Evolutionary conservation across 2,113 vertebrate genomes (phyloP).

Genomic region (Archocentrus centrarchus): DNA sequence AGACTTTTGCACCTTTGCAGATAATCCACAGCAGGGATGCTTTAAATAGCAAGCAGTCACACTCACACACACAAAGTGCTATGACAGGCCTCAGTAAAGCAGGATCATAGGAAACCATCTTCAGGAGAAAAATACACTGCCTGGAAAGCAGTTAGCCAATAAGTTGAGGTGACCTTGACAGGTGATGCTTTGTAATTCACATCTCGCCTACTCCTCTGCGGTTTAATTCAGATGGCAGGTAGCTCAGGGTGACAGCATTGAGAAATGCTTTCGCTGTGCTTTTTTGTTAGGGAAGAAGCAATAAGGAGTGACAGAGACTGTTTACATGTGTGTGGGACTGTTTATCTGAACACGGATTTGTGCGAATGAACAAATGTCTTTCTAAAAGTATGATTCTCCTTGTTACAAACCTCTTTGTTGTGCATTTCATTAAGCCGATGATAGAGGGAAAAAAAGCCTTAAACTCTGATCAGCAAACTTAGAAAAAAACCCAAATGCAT

Average conservation of each 20-base stretch:
- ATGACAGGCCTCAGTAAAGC: constrained; percentile 13
- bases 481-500: background rate
- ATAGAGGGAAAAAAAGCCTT: background rate
- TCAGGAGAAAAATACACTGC: constrained; percentile 7
- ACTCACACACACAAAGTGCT: background rate
- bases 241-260: constrained; percentile 11
- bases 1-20: background rate
- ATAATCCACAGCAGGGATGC: background rate
- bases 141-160: constrained; percentile 16
- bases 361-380: background rate
- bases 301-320: background rate
- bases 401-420: constrained; percentile 17
- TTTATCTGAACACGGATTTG: background rate
- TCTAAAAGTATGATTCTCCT: background rate
- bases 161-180: constrained; percentile 49
- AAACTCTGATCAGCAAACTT: background rate
- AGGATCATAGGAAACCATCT: background rate
- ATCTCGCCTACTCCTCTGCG: constrained; percentile 8
- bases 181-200: constrained; percentile 31
- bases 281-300: constrained; percentile 12
- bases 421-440: constrained; percentile 9
- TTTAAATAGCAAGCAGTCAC: constrained; percentile 20
- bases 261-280: background rate
- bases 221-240: constrained; percentile 18
- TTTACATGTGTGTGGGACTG: background rate